Percentiles rank a stretch among this genome's conserved stretches.
phyloP scores from a whole-genome alignment of 2,113 vertebrate genomes.

The Oreochromis tanganicae region DNA sequence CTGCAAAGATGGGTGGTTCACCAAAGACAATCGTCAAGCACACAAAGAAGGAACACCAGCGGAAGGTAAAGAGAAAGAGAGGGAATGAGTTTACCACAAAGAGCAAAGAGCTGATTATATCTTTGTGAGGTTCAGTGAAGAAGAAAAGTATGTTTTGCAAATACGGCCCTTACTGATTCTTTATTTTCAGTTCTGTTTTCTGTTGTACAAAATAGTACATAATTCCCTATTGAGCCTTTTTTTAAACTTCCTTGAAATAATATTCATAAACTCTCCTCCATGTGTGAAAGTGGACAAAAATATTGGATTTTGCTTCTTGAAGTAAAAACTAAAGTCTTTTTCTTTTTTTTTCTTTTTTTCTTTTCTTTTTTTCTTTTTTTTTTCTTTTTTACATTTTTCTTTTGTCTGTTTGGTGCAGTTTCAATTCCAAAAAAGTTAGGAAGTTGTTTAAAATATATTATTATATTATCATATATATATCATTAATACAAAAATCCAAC shows the following conservation, averaged over 20 bases:
- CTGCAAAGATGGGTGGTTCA: slow-evolving; percentile 83
- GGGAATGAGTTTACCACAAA: neutral
- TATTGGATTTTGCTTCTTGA: neutral
- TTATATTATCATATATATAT: neutral
- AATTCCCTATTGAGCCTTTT: neutral
- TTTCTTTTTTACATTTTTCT: neutral
- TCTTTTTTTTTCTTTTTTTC: neutral
- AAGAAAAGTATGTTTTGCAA: no score
- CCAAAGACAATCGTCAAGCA: slow-evolving; percentile 82
- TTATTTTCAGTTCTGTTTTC: no score
- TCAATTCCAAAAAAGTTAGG: neutral
- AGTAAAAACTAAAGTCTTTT: neutral
- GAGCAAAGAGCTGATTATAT: neutral
- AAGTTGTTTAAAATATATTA: neutral
- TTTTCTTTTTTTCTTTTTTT: no score
- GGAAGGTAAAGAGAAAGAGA: slow-evolving; percentile 64
- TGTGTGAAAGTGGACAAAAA: neutral
- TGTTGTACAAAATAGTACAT: neutral
- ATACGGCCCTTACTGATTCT: no score
- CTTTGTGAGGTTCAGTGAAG: neutral
- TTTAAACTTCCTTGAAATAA: neutral
- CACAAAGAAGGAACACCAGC: slow-evolving; percentile 79
- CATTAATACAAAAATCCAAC: neutral
- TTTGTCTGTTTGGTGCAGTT: neutral
- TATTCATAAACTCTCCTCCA: neutral